Evolutionary conservation across 2,888 invertebrate genomes (phyloP), one percentile per base, ranked within the genome.

Genomic region (Chrysolina oricalcia): DNA sequence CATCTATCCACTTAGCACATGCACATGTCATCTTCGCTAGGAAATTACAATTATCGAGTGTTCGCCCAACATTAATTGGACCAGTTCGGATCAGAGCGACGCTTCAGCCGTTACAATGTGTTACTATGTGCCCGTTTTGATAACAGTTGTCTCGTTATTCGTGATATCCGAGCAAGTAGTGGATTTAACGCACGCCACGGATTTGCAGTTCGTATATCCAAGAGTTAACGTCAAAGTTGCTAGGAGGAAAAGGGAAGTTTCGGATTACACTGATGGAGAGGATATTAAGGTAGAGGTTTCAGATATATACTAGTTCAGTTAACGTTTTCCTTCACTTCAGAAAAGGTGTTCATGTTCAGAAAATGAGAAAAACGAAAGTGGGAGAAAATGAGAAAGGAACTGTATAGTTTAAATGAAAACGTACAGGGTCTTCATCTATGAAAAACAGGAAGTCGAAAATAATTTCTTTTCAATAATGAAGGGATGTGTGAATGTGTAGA

Each of bases 181-280:
- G 27, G 79, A 79, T 70, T 71, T 80, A 46, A 66, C 71, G 15
- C 70, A 76, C 53, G 78, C 74, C 27, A 76, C 75, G 66, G 77
- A 81, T 56, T 75, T 80, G 11, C 72, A 81, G 68, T 78, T 82
- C 21, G 81, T 86, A 13, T 78, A 82, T 75, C 86, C 87, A 5
- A 81, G 79, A 65, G 76, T 86, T 43, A 77, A 74, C 9, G 56
- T 75, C 72, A 79, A 83, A 35, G 70, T 74, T 27, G 75, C 77
- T 43, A 41, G 75, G 27, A 75, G 35, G 10, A 72, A 59, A 66
- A 69, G 75, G 68, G 65, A 41, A 75, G 80, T 15, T 21, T 13
- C 17, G 2, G 17, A 48, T 8, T 17, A 53, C 13, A 3, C 53
- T 19, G 13, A 64, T 1, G 43, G 23, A 40, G 9, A 13, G 43